Evolutionary conservation across 2,888 invertebrate species (phyloP).

Genomic region (Lepidochitona cinerea): DNA sequence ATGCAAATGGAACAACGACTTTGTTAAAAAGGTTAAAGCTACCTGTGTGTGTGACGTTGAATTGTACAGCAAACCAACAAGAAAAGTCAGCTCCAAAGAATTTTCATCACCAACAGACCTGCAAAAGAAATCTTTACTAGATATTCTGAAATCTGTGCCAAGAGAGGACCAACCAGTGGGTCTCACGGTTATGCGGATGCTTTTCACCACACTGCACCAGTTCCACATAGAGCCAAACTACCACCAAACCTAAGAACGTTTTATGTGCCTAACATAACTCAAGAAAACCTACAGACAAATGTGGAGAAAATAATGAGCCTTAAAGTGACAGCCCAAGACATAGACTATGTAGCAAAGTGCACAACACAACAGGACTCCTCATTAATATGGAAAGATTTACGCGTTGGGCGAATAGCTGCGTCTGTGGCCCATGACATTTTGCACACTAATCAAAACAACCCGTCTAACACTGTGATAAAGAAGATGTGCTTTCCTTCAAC

Average conservation of each 20-base stretch:
- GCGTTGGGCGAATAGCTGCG: neutral
- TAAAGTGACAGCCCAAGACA: neutral
- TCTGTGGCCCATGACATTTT: neutral
- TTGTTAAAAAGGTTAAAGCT: constrained; percentile 19
- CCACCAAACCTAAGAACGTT: too few species aligned
- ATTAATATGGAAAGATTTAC: neutral
- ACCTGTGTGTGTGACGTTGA: constrained; percentile 9
- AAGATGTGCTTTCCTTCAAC: neutral
- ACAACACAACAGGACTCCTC: neutral
- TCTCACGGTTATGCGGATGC: too few species aligned
- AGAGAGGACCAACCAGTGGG: neutral
- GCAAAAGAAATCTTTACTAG: neutral
- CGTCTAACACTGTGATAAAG: neutral
- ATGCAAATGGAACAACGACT: constrained; percentile 24
- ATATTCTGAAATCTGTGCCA: neutral
- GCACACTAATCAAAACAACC: neutral
- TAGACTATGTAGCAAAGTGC: neutral
- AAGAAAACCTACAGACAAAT: too few species aligned
- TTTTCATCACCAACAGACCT: neutral
- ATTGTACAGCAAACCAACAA: constrained; percentile 4
- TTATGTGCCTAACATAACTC: too few species aligned
- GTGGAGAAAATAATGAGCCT: too few species aligned
- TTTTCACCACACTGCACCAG: too few species aligned
- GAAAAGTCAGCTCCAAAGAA: neutral
- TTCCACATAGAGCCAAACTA: too few species aligned